A percentile compares a stretch with the other conserved stretches of the same genome.
Evolutionary conservation across 1,140 invertebrate species (phyloP).

Genomic region (Nautilus pompilius): DNA sequence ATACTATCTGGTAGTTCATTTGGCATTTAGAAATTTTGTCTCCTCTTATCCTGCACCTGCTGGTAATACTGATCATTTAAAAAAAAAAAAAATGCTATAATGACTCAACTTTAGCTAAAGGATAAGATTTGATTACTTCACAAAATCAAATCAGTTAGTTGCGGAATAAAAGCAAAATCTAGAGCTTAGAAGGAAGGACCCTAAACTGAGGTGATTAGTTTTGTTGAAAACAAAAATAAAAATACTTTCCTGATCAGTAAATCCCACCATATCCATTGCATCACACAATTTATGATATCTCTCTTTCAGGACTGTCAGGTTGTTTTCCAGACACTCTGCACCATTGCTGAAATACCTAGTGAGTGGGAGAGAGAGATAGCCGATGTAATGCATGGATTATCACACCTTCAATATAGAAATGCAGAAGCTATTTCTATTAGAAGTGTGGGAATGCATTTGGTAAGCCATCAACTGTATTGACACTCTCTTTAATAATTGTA

Average conservation of each 20-base stretch:
- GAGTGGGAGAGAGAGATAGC: not conserved
- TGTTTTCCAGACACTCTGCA: slow-evolving; percentile 11
- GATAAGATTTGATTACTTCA: too few species aligned
- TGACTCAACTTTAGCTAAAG: too few species aligned
- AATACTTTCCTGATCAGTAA: slow-evolving; percentile 45
- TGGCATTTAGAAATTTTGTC: too few species aligned
- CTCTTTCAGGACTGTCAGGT: slow-evolving; percentile 20
- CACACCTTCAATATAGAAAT: not conserved
- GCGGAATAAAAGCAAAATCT: too few species aligned
- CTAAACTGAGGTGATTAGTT: too few species aligned
- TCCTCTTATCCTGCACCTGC: too few species aligned
- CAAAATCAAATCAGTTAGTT: too few species aligned
- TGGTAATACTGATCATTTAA: too few species aligned
- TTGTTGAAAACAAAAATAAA: not conserved
- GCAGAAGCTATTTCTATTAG: not conserved
- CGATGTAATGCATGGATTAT: not conserved
- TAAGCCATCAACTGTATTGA: not conserved
- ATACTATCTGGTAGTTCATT: too few species aligned
- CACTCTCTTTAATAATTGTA: not conserved
- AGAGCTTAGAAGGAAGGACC: too few species aligned
- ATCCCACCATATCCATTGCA: slow-evolving; percentile 51
- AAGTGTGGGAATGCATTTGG: not conserved
- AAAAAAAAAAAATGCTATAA: too few species aligned
- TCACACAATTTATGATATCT: slow-evolving; percentile 47
- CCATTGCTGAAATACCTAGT: slow-evolving; percentile 39